Evolutionary conservation across 1,140 invertebrate species (phyloP).

Genomic region (Drosophila auraria): DNA sequence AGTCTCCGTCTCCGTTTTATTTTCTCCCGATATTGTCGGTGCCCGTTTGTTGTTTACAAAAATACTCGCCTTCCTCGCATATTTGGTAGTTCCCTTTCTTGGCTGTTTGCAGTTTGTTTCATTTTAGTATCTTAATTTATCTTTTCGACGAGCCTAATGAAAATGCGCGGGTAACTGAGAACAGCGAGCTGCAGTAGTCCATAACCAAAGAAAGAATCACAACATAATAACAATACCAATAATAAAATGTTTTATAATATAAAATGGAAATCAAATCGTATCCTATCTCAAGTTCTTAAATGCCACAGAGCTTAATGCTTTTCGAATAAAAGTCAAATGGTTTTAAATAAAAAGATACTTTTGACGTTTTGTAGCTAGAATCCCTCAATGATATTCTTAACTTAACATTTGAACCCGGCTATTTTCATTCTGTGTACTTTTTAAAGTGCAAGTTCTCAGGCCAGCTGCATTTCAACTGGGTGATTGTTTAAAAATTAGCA

Average conservation of each 20-base stretch:
- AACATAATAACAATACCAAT: not conserved
- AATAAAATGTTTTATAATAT: not conserved
- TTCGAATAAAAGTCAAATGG: not conserved
- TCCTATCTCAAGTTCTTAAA: not conserved
- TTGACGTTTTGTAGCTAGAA: not conserved
- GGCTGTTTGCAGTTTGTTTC: slow-evolving; percentile 6
- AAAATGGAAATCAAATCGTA: not conserved
- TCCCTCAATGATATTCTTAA: too few relatives aligned
- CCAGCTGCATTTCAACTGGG: slow-evolving; percentile 49
- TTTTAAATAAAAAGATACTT: too few relatives aligned
- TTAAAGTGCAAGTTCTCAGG: slow-evolving; percentile 35
- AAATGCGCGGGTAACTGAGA: too few relatives aligned
- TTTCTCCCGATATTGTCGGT: slow-evolving; percentile 46
- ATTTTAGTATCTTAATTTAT: slow-evolving; percentile 49
- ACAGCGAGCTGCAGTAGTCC: not conserved
- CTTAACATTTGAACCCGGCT: too few relatives aligned
- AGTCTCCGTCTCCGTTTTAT: slow-evolving; percentile 41
- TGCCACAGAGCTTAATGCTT: too few relatives aligned
- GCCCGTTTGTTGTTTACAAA: slow-evolving; percentile 74
- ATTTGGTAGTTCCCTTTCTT: slow-evolving; percentile 7
- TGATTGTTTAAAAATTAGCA: slow-evolving; percentile 66
- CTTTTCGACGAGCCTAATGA: slow-evolving; percentile 4
- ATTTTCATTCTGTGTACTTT: slow-evolving; percentile 9
- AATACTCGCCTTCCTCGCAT: slow-evolving; percentile 58
- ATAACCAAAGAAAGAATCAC: not conserved